A percentile compares a stretch with the other conserved stretches of the same genome.
Evolutionary conservation across 2,888 invertebrate genomes (phyloP).

Genomic region (Volucella zonaria): DNA sequence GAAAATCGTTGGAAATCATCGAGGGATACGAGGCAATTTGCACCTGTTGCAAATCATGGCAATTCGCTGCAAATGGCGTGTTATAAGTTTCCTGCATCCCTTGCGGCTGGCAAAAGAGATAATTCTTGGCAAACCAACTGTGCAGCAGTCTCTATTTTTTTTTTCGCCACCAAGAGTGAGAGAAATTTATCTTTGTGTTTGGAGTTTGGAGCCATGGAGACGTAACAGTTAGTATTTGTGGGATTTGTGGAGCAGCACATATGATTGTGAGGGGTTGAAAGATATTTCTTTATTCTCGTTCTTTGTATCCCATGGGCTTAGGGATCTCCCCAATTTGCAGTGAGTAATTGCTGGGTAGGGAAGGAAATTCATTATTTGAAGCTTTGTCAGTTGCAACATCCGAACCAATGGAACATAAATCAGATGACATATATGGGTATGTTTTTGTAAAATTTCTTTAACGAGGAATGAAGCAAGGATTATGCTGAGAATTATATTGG

Average conservation of each 20-base stretch:
- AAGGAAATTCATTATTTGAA: too few species aligned
- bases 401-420: too few species aligned
- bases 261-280: not conserved
- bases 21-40: constrained; percentile 7
- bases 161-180: too few species aligned
- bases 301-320: not conserved
- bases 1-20: constrained; percentile 4
- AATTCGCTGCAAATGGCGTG: constrained; percentile 6
- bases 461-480: too few species aligned
- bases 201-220: not conserved
- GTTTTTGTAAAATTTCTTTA: too few species aligned
- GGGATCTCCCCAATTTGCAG: not conserved
- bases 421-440: too few species aligned
- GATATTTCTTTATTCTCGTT: not conserved
- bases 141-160: not conserved
- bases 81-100: constrained; percentile 14
- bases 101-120: not conserved
- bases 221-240: too few species aligned
- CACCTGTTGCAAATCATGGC: constrained; percentile 37
- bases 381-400: too few species aligned
- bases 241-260: not conserved
- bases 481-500: too few species aligned
- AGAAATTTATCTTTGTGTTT: not conserved
- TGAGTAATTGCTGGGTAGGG: not conserved
- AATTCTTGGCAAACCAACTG: not conserved